Evolutionary conservation across 1,140 invertebrate species (phyloP).

Genomic region (Plutomurus gul): DNA sequence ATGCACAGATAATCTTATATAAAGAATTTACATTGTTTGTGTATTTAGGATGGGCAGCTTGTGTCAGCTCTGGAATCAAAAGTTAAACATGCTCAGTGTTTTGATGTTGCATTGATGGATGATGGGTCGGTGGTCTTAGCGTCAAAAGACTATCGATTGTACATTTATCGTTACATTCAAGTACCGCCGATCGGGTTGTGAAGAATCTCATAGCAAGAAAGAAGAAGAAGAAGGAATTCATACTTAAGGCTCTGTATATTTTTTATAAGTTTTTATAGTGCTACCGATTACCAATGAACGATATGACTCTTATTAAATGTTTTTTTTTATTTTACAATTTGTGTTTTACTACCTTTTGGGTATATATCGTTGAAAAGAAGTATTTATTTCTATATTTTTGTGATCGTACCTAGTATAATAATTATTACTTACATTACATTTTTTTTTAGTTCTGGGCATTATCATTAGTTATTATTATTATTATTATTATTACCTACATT

Average conservation of each 20-base stretch:
- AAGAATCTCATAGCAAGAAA: no score
- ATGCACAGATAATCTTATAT: no score
- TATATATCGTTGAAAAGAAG: constrained; percentile 10
- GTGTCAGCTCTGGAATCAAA: constrained; percentile 97
- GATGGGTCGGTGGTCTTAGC: constrained; percentile 98
- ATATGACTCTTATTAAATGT: constrained; percentile 15
- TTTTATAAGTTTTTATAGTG: constrained; percentile 30
- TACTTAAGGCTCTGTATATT: constrained; percentile 23
- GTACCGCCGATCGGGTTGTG: constrained; percentile 48
- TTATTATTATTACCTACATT: no score
- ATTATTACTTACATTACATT: no score
- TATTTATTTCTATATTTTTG: constrained; percentile 30
- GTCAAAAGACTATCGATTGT: constrained; percentile 98
- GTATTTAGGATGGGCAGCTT: constrained; percentile 85
- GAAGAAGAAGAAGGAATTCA: no score
- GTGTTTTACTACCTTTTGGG: neutral
- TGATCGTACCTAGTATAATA: neutral
- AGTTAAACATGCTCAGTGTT: constrained; percentile 99
- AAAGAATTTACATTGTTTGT: neutral
- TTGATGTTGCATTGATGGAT: constrained; percentile 98
- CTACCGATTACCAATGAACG: constrained; percentile 18
- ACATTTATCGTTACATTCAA: constrained; percentile 95
- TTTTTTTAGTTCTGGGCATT: no score
- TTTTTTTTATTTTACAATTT: constrained; percentile 6
- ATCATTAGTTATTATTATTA: no score